Evolutionary conservation across 2,888 invertebrate species (phyloP), one percentile per base, ranked within the genome.

Genomic region (Caenorhabditis angaria): DNA sequence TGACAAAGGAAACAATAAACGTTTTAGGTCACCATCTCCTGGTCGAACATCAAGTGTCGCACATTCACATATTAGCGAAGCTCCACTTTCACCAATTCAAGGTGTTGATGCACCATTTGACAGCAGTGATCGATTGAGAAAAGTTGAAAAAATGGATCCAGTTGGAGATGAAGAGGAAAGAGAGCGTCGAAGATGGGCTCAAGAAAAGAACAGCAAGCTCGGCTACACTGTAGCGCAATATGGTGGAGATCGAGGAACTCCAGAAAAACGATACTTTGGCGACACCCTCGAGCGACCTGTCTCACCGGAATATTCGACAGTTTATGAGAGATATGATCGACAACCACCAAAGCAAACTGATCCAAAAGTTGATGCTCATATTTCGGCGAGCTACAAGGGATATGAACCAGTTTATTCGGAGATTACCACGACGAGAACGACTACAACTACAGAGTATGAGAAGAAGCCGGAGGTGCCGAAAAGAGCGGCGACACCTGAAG

Each of bases 211-310:
- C 8, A 48, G 29, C 14, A 67, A 67, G 14, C 61, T 73, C 10
- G 73, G 73, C 20, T 86, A 84, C 67, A 86, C 86, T 25, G 85
- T 86, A 24, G 84, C 85, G 14, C 79, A 81, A 28, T 85, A 83
- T 32, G 83, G 82, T 41, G 77, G 66, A 10, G 63, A 59, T 29
- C 50, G 72, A 51, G 50, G 71, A 0, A 76, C 76, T 29, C 70
- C 76, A 25, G 68, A 77, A 55, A 70, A 58, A 65, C 48, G 71
- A n/a, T 71, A 79, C 54, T 77, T 75, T 48, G 79, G 79, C 51
- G 77, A 77, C 55, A 77, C 77, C 1, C 60, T 77, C 22, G 79
- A 79, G 18, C 58, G 76, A 60, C 53, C 76, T 2, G 54, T 61
- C 10, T 76, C 76, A 14, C 78, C 78, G 10, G 76, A 71, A 58